Evolutionary conservation across 2,797 vertebrate genomes (phyloP), one percentile per base, ranked within the genome.

Genomic region (Ammospiza maritima): DNA sequence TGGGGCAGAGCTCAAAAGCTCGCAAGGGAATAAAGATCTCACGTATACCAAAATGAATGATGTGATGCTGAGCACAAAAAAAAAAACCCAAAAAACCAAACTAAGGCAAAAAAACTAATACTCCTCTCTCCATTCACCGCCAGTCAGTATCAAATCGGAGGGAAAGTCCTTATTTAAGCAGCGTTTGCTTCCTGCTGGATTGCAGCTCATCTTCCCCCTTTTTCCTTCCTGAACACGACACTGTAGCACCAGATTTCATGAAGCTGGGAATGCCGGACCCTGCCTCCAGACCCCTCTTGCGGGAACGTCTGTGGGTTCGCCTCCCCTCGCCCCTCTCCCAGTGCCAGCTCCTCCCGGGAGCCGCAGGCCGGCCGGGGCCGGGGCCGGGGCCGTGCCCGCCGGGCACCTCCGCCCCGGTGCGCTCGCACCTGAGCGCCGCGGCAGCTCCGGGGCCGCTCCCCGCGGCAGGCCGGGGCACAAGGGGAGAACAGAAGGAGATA

Each of bases 251-350:
- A 13, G 16, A 17, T 76, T 62, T 26, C 69, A 23, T 0, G 40
- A 2, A 9, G 40, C 62, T 2, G 40, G 0, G 3, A 1, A 2
- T 0, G 2, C 3, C 0, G 13, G 42, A 42, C 47, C 29, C 32
- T 8, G 56, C 42, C 60, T 19, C 3, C 78, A 3, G 56, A 53
- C 29, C 15, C 17, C n/a, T 13, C n/a, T 4, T 4, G 40, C 13
- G 16, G 51, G 6, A 58, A 1, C 19, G 8, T 2, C n/a, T 0
- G 25, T 6, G 34, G 1, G 26, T 1, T 9, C 2, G 9, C 65
- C 23, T 11, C 8, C 81, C 0, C 56, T 22, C 34, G 4, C 16
- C 54, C 18, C 9, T 4, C 10, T 2, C 36, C 27, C 61, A 6
- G 0, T 0, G 3, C n/a, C 8, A 13, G 38, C 48, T 17, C 23